A percentile compares a stretch with the other conserved stretches of the same genome.
These are phyloP conservation scores for Agrochola lychnidis DNA, from an alignment of 2,888 invertebrate species.

Conservation along the genomic window DNA sequence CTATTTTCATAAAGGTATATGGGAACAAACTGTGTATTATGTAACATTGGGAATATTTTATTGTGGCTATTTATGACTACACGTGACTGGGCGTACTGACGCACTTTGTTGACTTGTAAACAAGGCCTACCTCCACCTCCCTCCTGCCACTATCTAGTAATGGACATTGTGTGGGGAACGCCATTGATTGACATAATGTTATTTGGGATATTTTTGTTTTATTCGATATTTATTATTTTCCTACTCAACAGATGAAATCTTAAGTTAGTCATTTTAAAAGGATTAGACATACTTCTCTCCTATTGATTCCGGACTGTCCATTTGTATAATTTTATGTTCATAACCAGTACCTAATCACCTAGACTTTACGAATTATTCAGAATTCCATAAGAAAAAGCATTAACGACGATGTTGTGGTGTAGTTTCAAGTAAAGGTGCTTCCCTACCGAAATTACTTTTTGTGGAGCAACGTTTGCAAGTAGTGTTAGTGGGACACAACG, in stretches of 20 bases:
- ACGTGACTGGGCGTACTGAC: slow-evolving; percentile 16
- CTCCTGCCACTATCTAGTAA: slow-evolving; percentile 5
- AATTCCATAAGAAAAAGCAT: not conserved
- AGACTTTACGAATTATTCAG: not conserved
- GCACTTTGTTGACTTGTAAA: slow-evolving; percentile 13
- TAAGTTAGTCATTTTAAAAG: not conserved
- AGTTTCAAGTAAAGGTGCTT: not conserved
- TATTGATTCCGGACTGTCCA: not conserved
- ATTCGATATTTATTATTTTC: not conserved
- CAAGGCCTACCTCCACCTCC: slow-evolving; percentile 5
- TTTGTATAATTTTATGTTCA: not conserved
- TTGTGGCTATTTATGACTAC: not conserved
- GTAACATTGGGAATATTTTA: not conserved
- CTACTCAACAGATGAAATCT: not conserved
- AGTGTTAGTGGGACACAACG: too few relatives aligned
- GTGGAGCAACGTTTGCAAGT: too few relatives aligned
- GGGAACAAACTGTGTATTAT: not conserved
- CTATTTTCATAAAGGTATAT: not conserved
- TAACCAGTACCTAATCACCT: not conserved
- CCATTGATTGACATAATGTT: slow-evolving; percentile 19
- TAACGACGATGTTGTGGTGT: not conserved
- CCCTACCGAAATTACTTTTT: too few relatives aligned
- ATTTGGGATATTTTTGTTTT: not conserved
- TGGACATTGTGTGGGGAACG: not conserved
- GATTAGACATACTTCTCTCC: not conserved